A percentile compares a stretch with the other conserved stretches of the same genome.
These are phyloP conservation scores for Hirundo rustica DNA, from an alignment of 2,797 vertebrate genomes.

Conservation along the genomic window DNA sequence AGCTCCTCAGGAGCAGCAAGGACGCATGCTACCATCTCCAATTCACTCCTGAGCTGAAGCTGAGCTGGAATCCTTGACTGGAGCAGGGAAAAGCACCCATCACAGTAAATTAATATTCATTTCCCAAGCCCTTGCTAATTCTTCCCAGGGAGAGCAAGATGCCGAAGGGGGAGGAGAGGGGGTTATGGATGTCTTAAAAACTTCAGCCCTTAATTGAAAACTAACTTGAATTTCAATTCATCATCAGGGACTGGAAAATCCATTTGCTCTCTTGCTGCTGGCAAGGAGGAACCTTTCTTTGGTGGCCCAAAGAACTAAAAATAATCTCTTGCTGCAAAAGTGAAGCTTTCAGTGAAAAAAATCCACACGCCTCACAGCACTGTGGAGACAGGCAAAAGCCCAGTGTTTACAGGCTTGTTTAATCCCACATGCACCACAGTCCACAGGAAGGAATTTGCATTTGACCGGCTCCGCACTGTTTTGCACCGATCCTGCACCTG, in stretches of 20 bases:
- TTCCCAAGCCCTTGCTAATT: conserved; percentile 23
- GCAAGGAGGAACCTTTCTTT: not conserved
- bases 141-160: not conserved
- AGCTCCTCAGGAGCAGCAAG: conserved; percentile 36
- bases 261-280: not conserved
- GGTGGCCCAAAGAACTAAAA: not conserved
- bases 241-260: not conserved
- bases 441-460: not conserved
- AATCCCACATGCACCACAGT: not conserved
- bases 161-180: not conserved
- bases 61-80: not conserved
- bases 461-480: not conserved
- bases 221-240: conserved; percentile 1
- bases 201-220: conserved; percentile 38
- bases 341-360: not conserved
- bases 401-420: not conserved
- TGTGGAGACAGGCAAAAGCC: not conserved
- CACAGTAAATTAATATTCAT: not conserved
- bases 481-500: rapidly evolving
- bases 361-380: rapidly evolving
- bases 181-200: not conserved
- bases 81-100: not conserved
- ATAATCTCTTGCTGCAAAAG: not conserved
- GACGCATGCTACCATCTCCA: not conserved
- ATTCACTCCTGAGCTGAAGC: not conserved